Base-by-base conservation (phyloP, 1,140 invertebrate genomes). In the Maniola jurtina region DNA sequence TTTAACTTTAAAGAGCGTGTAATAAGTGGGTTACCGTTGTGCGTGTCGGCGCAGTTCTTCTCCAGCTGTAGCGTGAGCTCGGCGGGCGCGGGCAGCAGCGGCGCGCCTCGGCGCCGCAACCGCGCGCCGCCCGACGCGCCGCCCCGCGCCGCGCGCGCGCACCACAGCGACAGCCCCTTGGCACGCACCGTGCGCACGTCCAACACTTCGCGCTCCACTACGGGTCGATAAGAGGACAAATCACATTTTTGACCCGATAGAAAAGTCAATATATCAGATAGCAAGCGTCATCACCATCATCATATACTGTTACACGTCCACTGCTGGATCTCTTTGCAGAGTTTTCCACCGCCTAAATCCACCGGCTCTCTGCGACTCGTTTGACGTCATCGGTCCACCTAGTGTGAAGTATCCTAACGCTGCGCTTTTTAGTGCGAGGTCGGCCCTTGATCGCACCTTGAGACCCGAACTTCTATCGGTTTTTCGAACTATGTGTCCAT, bases 171-270 rank as follows among this genome's bases (percentile, higher is more conserved):
- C 75, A 81, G 72, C 50, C 83, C 80, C 71, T 77, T 72, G 65
- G 80, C 78, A 38, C 70, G 70, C 67, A 83, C 77, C n/a, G 38
- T 14, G 34, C 85, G 84, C 78, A 85, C 84, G 71, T 84, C 83
- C 64, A 87, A 66, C 60, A 78, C 10, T 71, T 75, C 76, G 5
- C 76, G 75, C 15, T 65, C 58, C 1, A 35, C 77, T 77, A 62
- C 7, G 25, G 6, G 5, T 2, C 10, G 6, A 48, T 2, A 11
- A 48, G 6, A 14, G 6, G 13, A 10, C n/a, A 6, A 6, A 3
- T 14, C 47, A 48, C 6, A 11, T 14, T 48, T n/a, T 48, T 5
- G 47, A 10, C 6, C 10, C 14, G 2, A 6, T n/a, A 48, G 8
- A 48, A 48, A n/a, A 1, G 10, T 48, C 14, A 10, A 48, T 6